Percentiles rank a stretch among this genome's conserved stretches.
Evolutionary conservation across 2,797 vertebrate genomes (phyloP).

Genomic region (Enteromius anoplus): DNA sequence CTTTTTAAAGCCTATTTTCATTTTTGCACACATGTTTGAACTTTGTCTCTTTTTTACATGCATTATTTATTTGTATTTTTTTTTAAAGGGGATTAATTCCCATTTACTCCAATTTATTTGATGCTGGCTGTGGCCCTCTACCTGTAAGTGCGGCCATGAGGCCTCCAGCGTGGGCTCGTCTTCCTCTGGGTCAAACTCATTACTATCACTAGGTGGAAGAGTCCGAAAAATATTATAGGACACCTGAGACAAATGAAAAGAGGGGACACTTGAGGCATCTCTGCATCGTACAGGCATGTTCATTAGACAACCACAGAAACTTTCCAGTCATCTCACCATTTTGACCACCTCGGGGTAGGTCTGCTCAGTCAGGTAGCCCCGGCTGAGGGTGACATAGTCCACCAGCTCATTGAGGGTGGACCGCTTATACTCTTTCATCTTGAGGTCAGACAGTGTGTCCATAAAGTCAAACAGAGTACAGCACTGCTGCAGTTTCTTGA

Average conservation of each 20-base stretch:
- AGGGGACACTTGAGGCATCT: not conserved
- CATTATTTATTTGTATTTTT: not conserved
- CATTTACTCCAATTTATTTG: not conserved
- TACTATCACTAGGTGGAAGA: constrained; percentile 98
- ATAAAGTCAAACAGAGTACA: constrained; percentile 99
- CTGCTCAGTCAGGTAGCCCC: constrained; percentile 99
- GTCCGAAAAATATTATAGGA: constrained; percentile 99
- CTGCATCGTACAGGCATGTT: not conserved
- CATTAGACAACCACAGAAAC: not conserved
- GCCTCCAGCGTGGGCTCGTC: constrained; percentile 98
- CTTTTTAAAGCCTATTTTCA: not conserved
- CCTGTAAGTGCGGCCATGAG: constrained; percentile 99
- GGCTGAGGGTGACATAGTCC: constrained; percentile 99
- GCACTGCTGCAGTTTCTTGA: constrained; percentile 99
- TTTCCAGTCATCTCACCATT: constrained; percentile 85
- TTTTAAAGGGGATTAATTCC: not conserved
- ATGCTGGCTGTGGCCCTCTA: constrained; percentile 54
- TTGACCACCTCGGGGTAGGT: constrained; percentile 99
- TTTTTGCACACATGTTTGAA: not conserved
- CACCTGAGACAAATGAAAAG: constrained; percentile 78
- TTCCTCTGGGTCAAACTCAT: constrained; percentile 98
- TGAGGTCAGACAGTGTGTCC: constrained; percentile 99
- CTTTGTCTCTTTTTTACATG: not conserved
- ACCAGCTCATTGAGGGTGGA: constrained; percentile 99
- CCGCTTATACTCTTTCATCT: constrained; percentile 99